Evolutionary conservation across 2,113 vertebrate species (phyloP).

Genomic region (Brachypodius melanocephalos): DNA sequence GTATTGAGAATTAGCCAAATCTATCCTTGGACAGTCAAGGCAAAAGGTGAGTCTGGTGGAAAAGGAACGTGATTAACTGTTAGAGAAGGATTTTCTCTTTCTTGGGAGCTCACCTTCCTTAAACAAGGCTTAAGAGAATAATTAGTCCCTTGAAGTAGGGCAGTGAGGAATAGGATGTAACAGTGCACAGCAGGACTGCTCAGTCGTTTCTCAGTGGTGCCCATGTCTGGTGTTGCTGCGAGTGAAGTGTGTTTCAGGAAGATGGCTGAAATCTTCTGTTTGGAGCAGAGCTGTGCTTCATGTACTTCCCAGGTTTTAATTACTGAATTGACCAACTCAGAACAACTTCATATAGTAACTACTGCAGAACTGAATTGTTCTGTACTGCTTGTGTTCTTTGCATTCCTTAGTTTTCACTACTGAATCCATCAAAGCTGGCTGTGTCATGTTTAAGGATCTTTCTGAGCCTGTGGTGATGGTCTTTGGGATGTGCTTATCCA

Average conservation of each 20-base stretch:
- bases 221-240: accelerated
- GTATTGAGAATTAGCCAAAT: not conserved
- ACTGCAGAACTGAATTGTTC: accelerated
- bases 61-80: not conserved
- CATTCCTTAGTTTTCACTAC: not conserved
- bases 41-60: not conserved
- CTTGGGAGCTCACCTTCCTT: constrained; percentile 11
- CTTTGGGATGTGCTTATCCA: not conserved
- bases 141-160: constrained; percentile 6
- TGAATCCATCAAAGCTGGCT: accelerated
- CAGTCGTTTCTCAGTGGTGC: not conserved
- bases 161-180: not conserved
- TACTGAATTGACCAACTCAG: not conserved
- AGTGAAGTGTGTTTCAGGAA: not conserved
- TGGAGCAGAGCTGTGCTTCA: accelerated
- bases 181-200: not conserved
- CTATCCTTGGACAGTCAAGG: not conserved
- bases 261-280: accelerated
- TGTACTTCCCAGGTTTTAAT: accelerated
- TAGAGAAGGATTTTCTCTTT: constrained; percentile 8
- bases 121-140: constrained; percentile 24
- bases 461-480: not conserved
- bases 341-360: accelerated
- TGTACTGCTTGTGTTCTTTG: not conserved
- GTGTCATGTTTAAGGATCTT: accelerated